Base-by-base conservation (phyloP, 2,113 vertebrate genomes). In the Typhlomys cinereus region DNA sequence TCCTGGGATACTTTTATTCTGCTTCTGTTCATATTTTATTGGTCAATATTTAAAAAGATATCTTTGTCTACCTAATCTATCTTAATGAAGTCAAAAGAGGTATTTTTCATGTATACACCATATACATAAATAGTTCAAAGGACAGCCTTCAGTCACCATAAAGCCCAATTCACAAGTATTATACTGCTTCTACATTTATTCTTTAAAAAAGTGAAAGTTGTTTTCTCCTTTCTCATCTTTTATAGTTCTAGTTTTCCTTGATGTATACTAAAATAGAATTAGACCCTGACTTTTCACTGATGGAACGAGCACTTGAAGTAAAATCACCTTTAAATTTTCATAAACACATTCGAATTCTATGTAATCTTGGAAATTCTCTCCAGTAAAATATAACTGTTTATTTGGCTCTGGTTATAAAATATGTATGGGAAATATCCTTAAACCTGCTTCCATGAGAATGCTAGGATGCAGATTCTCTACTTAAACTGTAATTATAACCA, bases 1-100 rank as follows among this genome's bases (percentile, higher is more conserved):
- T 4, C 90, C 76, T 78, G 80, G 86, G 50, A 39, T 91, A 76
- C 76, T 94, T 73, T 23, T 36, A 8, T 92, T 90, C 80, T 46
- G 8, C 61, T 10, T 12, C 10, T 85, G 1, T 46, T 95, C 50
- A 46, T 67, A 80, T 70, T 74, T 85, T 76, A 67, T 15, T 80
- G 78, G 86, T 80, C 36, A 36, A 74, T 59, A 82, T 29, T 50
- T 88, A 92, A 70, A 67, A 0, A 70, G 2, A 44, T 25, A 52
- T 39, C 50, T 74, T 48, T 89, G 36, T 78, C 17, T 70, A 27
- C 4, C 7, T 71, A 64, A 44, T 50, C 21, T 7, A 29, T 88
- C 17, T 57, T 69, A 80, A 75, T 41, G 39, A 50, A 54, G 31
- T 62, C 71, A 59, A 78, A 62, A 41, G 62, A 27, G 34, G 1